Conservation (phyloP, 2,113 vertebrate species). For the Sylvietta virens region DNA sequence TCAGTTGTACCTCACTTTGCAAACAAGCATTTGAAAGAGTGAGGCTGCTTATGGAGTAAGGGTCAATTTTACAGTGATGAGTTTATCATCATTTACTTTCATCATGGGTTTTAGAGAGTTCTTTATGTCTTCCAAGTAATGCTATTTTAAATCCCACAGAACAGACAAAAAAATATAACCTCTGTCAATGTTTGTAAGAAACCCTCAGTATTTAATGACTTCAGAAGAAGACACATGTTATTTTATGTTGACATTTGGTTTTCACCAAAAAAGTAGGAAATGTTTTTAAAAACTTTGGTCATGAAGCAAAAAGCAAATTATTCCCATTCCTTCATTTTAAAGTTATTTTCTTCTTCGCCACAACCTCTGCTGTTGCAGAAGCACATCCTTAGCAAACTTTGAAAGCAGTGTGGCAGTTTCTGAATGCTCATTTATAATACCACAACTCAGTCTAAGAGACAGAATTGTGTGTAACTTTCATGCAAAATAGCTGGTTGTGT, state of each 20-base stretch:
- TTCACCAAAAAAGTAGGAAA: not conserved
- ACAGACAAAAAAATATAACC: not conserved
- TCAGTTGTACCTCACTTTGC: not conserved
- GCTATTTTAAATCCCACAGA: not conserved
- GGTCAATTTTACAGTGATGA: not conserved
- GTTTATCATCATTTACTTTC: not conserved
- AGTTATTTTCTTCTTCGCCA: not conserved
- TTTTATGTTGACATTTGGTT: not conserved
- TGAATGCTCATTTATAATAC: not conserved
- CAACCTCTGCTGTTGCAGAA: not conserved
- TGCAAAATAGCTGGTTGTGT: not conserved
- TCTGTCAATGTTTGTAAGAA: not conserved
- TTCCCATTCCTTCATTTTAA: not conserved
- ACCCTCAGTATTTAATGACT: not conserved
- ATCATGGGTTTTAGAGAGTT: not conserved
- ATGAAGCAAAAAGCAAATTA: not conserved
- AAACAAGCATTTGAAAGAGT: not conserved
- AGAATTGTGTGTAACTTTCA: not conserved
- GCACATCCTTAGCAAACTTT: not conserved
- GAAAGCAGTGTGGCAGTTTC: not conserved
- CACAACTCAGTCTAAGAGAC: not conserved
- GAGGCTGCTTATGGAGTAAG: not conserved
- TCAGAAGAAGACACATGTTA: not conserved
- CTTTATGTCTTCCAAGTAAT: not conserved
- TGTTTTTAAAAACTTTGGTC: not conserved